Evolutionary conservation across 2,888 invertebrate genomes (phyloP), one percentile per base, ranked within the genome.

Genomic region (Masnerella sp.): DNA sequence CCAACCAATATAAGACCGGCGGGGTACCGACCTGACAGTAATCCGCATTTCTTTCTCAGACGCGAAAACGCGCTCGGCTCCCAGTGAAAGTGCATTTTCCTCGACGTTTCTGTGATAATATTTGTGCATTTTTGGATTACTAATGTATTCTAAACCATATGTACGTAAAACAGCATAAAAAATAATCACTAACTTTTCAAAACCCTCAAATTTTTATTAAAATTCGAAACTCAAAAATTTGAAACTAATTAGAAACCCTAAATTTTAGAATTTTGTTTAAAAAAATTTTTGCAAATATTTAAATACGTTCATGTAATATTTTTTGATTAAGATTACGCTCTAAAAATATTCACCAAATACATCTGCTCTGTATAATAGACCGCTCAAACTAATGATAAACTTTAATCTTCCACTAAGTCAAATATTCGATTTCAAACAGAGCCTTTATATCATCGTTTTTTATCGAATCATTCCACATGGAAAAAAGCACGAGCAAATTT

Each of bases 1-100:
- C 70, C 56, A 17, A 64, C 62, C 45, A 38, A 70, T 70, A 70
- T 70, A 70, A 70, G 70, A 47, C 70, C 17, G 20, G 36, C 40
- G 56, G 56, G 70, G 18, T 56, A 70, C 36, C 56, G 51, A 58
- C 58, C 62, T 36, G 34, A 70, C 62, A 70, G 70, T 70, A 25
- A 40, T 56, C 56, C 54, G 54, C 62, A 58, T 62, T 62, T 62
- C 70, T 51, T 69, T 59, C 52, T 17, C 38, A 32, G 43, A 36
- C 51, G 45, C 34, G 47, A 65, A 56, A 65, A 12, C 52, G 22
- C 52, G 61, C 67, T 36, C 42, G 22, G 11, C 3, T 43, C 11
- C 17, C 3, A 49, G 43, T 45, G 30, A 52, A 38, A 51, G 68
- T 42, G 36, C 18, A 36, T 38, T 40, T 38, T 20, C 18, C n/a